Conservation (phyloP, 1,140 invertebrate genomes). For the fruit fly (Drosophila melanogaster) region Release_6_plus_ISO1_MT NT_037436.4:8058501-8059000, state of each 20-base stretch:
- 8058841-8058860: neutral
- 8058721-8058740: slow-evolving; percentile 40
- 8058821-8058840: slow-evolving; percentile 2
- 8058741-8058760: slow-evolving; percentile 21
- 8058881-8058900: neutral
- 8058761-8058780: slow-evolving; percentile 6
- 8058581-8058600: neutral
- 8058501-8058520: slow-evolving; percentile 40
- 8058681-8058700: slow-evolving; percentile 55
- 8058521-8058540: slow-evolving; percentile 1
- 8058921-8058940: too few species aligned
- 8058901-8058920: too few species aligned
- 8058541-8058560: neutral
- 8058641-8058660: slow-evolving; percentile 7
- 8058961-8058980: too few species aligned
- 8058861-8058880: slow-evolving; percentile 1
- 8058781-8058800: slow-evolving; percentile 15
- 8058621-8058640: slow-evolving; percentile 5
- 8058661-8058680: slow-evolving; percentile 56
- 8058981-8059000: too few species aligned
- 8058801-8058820: slow-evolving; percentile 16
- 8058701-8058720: slow-evolving; percentile 56
- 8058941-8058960: too few species aligned
- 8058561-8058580: neutral
- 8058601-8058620: slow-evolving; percentile 8